Evolutionary conservation across 1,140 invertebrate genomes (phyloP).

Genomic region (Periplaneta americana): DNA sequence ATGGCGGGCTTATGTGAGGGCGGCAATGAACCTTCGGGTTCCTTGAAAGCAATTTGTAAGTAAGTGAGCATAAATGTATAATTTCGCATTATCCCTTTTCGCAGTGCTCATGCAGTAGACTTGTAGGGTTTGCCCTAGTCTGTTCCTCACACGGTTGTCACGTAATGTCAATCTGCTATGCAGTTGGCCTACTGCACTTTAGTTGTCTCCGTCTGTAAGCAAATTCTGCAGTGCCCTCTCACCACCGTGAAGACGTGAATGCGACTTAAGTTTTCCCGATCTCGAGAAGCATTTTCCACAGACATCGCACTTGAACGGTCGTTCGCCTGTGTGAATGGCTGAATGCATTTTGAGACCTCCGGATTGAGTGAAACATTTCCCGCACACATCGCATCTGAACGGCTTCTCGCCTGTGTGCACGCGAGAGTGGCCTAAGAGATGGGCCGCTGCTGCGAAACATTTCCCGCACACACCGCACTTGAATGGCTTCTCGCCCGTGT

Average conservation of each 20-base stretch:
- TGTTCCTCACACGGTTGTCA: too few species aligned
- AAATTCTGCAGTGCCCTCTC: too few species aligned
- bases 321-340: constrained; percentile 41
- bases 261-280: constrained; percentile 14
- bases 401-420: constrained; percentile 29
- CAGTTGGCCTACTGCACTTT: too few species aligned
- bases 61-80: too few species aligned
- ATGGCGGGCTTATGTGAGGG: too few species aligned
- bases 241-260: constrained; percentile 38
- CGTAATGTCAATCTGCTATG: too few species aligned
- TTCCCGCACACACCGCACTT: constrained; percentile 42
- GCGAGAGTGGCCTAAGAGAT: constrained; percentile 1
- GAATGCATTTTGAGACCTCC: constrained; percentile 8
- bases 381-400: constrained; percentile 37
- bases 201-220: too few species aligned
- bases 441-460: constrained; percentile 34
- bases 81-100: too few species aligned
- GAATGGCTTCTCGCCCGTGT: constrained; percentile 45
- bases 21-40: too few species aligned
- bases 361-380: constrained; percentile 34
- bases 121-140: too few species aligned
- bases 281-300: not conserved
- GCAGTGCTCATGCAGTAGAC: too few species aligned
- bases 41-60: too few species aligned
- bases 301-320: constrained; percentile 19